A percentile compares a stretch with the other conserved stretches of the same genome.
phyloP scores from a whole-genome alignment of 2,797 vertebrate genomes.

The Rhynchotus rufescens region DNA sequence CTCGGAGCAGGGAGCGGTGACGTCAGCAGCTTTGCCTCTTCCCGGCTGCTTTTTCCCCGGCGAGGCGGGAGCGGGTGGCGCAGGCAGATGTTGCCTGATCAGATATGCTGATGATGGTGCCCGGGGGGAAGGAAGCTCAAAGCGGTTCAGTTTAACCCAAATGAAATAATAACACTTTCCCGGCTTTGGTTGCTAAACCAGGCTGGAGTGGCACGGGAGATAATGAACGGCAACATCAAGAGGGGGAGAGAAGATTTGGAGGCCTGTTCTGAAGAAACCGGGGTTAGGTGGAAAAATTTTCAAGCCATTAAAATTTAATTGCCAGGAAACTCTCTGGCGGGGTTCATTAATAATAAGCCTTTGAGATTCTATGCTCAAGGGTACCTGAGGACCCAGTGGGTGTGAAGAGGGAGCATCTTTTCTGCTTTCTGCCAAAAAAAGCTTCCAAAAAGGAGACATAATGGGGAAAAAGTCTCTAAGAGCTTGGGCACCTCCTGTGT shows the following conservation, averaged over 20 bases:
- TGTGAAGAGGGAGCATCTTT: not conserved
- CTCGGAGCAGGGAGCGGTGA: not conserved
- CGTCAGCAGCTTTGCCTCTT: not conserved
- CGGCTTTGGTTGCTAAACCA: slow-evolving; percentile 40
- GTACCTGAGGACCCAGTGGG: not conserved
- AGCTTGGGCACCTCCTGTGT: no score
- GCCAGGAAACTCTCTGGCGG: slow-evolving; percentile 29
- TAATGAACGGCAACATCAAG: slow-evolving; percentile 57
- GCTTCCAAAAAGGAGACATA: not conserved
- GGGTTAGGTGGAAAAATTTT: slow-evolving; percentile 26
- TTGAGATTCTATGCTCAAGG: not conserved
- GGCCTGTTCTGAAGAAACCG: not conserved
- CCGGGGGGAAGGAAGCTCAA: slow-evolving; percentile 2
- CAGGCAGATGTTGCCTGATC: slow-evolving; percentile 66
- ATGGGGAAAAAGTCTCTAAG: not conserved
- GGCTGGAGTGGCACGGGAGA: slow-evolving; percentile 15
- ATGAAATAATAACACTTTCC: slow-evolving; percentile 66
- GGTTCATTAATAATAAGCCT: slow-evolving; percentile 18
- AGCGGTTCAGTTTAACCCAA: slow-evolving; percentile 59
- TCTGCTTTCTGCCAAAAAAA: not conserved
- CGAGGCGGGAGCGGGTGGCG: slow-evolving; percentile 21
- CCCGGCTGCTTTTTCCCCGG: not conserved
- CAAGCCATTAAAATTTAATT: slow-evolving; percentile 47
- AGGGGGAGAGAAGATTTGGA: not conserved
- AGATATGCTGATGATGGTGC: slow-evolving; percentile 56